A percentile compares a stretch with the other conserved stretches of the same genome.
phyloP scores from a whole-genome alignment of 2,797 vertebrate species.

The Thaleichthys pacificus region DNA sequence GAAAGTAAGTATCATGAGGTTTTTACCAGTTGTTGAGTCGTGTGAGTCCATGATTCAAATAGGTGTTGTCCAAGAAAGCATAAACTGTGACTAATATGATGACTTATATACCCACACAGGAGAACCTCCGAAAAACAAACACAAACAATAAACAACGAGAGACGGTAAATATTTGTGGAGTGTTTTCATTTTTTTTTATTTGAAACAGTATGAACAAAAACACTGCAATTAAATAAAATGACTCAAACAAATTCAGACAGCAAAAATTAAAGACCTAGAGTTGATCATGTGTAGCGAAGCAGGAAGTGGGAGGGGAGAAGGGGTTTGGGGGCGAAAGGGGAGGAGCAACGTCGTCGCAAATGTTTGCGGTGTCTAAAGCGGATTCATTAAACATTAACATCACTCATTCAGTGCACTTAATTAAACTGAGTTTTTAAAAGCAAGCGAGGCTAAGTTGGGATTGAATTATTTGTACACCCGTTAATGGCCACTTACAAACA shows the following conservation, averaged over 20 bases:
- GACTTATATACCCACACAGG: too few species aligned
- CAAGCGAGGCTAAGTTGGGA: conserved; percentile 64
- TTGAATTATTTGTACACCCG: conserved; percentile 64
- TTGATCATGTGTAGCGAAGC: conserved; percentile 56
- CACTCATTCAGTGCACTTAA: conserved; percentile 77
- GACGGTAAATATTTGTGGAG: conserved; percentile 9
- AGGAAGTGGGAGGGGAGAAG: conserved; percentile 16
- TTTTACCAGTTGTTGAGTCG: conserved; percentile 30
- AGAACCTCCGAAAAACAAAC: neutral
- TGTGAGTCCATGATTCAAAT: conserved; percentile 10
- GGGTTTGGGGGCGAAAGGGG: conserved; percentile 3
- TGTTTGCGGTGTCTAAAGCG: conserved; percentile 78
- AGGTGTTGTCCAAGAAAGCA: conserved; percentile 1
- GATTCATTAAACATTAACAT: conserved; percentile 65
- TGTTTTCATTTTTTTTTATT: conserved; percentile 70
- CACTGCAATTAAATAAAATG: conserved; percentile 79
- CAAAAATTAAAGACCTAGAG: conserved; percentile 64
- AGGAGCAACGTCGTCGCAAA: conserved; percentile 71
- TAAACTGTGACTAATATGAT: neutral
- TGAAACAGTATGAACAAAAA: conserved; percentile 78
- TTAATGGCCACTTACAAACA: conserved; percentile 51
- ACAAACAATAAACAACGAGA: conserved; percentile 15
- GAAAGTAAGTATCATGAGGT: conserved; percentile 44
- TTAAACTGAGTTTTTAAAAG: conserved; percentile 64
- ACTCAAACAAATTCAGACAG: conserved; percentile 63